Base-by-base conservation (phyloP, 2,888 invertebrate genomes). In the Erynnis tages region DNA sequence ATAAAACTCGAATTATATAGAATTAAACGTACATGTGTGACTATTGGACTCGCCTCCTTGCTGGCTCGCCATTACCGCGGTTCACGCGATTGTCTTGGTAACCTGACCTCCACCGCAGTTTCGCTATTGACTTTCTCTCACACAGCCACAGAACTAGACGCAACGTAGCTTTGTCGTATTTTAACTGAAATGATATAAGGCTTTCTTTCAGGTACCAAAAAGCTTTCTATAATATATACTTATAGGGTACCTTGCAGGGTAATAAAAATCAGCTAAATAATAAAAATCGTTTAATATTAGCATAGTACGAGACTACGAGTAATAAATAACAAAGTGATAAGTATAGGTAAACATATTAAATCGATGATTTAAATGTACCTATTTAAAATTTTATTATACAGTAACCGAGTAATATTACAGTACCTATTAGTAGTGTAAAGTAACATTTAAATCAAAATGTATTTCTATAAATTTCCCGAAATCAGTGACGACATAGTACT, bases 51-150 rank as follows among this genome's bases (percentile, higher is more conserved):
- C 64, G 76, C 79, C 76, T 76, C 81, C 68, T 66, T 76, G 82
- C 68, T 66, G 61, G 62, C 69, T 65, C 61, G 63, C 72, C 60
- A 76, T 77, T 78, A 78, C 60, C 58, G 66, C 58, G 50, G 62
- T 62, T 75, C 84, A 85, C 80, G 82, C 83, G 74, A 84, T n/a
- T 73, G 71, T 76, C 77, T 78, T 73, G 62, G 63, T 70, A 70
- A 75, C 73, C 67, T 80, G 79, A 81, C 79, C 82, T 80, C 76
- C 68, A 65, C 54, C 63, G 60, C 63, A 69, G 66, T 68, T 70
- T 69, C 68, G 67, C 67, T 82, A 82, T 83, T 79, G 79, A 83
- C 79, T 80, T 83, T 76, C 65, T 65, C 68, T 57, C 54, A 56
- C 57, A 57, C 59, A 47, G 8, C 41, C 19, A 23, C 40, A 19